Percentiles rank a stretch among this genome's conserved stretches.
phyloP scores from a whole-genome alignment of 2,797 vertebrate species.

The Heterohyrax brucei region DNA sequence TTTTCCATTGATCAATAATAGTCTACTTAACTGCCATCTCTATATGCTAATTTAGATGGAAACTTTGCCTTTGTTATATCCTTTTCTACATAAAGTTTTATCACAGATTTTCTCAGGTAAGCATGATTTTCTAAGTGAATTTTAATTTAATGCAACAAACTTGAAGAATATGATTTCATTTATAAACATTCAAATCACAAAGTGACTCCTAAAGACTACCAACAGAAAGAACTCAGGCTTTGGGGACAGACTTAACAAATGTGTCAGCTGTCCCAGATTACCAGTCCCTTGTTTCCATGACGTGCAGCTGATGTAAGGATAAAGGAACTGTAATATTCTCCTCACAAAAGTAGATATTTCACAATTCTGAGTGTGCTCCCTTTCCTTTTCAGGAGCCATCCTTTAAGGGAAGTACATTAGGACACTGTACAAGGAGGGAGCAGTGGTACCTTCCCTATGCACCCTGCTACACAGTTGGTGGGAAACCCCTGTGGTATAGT shows the following conservation, averaged over 20 bases:
- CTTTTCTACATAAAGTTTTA: constrained; percentile 1
- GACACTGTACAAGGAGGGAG: not conserved
- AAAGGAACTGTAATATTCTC: not conserved
- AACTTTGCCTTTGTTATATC: constrained; percentile 6
- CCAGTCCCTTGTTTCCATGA: not conserved
- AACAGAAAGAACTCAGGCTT: constrained; percentile 20
- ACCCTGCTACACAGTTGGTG: not conserved
- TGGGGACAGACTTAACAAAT: not conserved
- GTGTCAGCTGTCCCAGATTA: not conserved
- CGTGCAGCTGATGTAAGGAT: not conserved
- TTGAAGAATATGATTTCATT: not conserved
- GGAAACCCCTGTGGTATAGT: no score
- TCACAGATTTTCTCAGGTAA: not conserved
- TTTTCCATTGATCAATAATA: not conserved
- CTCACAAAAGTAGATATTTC: constrained; percentile 7
- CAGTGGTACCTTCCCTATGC: not conserved
- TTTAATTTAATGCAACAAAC: not conserved
- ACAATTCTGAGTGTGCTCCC: not conserved
- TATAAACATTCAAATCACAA: not conserved
- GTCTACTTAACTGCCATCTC: not conserved
- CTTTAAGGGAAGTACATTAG: not conserved
- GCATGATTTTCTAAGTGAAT: not conserved
- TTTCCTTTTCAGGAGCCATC: not conserved
- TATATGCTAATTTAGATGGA: not conserved
- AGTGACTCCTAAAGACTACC: not conserved